A percentile compares a stretch with the other conserved stretches of the same genome.
phyloP scores from a whole-genome alignment of 2,888 invertebrate genomes.

The Parelbella ahira region DNA sequence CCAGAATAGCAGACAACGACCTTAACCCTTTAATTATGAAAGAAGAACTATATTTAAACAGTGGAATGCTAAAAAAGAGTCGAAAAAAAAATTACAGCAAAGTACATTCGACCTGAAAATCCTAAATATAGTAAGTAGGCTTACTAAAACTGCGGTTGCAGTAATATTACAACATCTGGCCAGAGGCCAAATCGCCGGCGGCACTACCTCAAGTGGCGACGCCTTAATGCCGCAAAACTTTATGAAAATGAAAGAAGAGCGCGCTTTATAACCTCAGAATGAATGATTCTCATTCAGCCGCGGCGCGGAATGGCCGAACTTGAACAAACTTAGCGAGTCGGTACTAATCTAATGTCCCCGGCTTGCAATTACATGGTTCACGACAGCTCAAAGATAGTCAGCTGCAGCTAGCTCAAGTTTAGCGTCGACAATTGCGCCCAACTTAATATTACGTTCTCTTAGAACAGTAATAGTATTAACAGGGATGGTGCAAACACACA shows the following conservation, averaged over 20 bases:
- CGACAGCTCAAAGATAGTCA: slow-evolving; percentile 6
- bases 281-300: slow-evolving; percentile 28
- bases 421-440: too few relatives aligned
- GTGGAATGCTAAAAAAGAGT: too few relatives aligned
- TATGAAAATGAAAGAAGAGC: slow-evolving; percentile 59
- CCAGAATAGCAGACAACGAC: too few relatives aligned
- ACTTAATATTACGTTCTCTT: too few relatives aligned
- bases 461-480: too few relatives aligned
- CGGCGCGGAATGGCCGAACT: slow-evolving; percentile 21
- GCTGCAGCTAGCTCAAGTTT: slow-evolving; percentile 5
- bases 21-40: too few relatives aligned
- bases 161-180: slow-evolving; percentile 23
- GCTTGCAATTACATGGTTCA: neutral
- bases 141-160: slow-evolving; percentile 1
- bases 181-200: slow-evolving; percentile 18
- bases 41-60: too few relatives aligned
- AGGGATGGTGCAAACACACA: too few relatives aligned
- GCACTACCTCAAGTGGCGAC: slow-evolving; percentile 30
- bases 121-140: slow-evolving; percentile 7
- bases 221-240: slow-evolving; percentile 59
- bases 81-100: too few relatives aligned
- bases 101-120: too few relatives aligned
- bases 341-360: slow-evolving; percentile 7
- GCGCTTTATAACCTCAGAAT: slow-evolving; percentile 31
- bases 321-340: slow-evolving; percentile 4